Percentiles rank a stretch among this genome's conserved stretches.
phyloP scores from a whole-genome alignment of 2,113 vertebrate genomes.

The Speoplatyrhinus poulsoni region DNA sequence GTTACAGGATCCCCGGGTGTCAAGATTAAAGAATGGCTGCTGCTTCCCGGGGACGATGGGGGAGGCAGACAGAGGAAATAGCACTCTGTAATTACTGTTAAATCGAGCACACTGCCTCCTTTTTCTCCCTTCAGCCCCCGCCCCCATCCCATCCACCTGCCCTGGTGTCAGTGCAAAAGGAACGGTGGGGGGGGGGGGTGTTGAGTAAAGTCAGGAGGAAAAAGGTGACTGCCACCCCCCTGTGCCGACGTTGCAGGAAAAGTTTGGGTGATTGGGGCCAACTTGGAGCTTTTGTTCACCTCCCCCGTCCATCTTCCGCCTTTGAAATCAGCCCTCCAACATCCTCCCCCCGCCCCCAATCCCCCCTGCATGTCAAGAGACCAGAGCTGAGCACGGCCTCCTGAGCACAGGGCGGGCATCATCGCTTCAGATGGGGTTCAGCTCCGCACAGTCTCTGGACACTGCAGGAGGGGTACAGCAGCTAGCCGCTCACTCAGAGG shows the following conservation, averaged over 20 bases:
- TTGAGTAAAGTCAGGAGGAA: no score
- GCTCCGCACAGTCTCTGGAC: no score
- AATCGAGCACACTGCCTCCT: slow-evolving; percentile 68
- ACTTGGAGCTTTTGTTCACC: slow-evolving; percentile 67
- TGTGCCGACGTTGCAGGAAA: slow-evolving; percentile 74
- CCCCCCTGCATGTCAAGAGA: no score
- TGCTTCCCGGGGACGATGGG: slow-evolving; percentile 61
- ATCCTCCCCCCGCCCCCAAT: no score
- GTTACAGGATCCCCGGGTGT: slow-evolving; percentile 74
- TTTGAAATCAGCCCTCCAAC: slow-evolving; percentile 44
- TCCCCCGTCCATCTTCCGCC: slow-evolving; percentile 38
- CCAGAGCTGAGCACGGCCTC: no score
- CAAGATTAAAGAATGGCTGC: slow-evolving; percentile 78
- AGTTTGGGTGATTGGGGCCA: slow-evolving; percentile 68
- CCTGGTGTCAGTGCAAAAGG: slow-evolving; percentile 63
- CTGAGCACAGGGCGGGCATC: no score
- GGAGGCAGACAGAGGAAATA: slow-evolving; percentile 72
- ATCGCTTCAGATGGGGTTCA: no score
- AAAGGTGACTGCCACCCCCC: slow-evolving; percentile 13
- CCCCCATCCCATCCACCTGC: slow-evolving; percentile 64
- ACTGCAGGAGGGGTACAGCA: no score
- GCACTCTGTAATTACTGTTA: slow-evolving; percentile 77
- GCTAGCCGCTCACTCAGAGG: no score
- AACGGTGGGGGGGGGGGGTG: slow-evolving; percentile 31
- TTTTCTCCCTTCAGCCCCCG: neutral